Percentiles rank a stretch among this genome's conserved stretches.
Conservation (phyloP, 2,113 vertebrate genomes). For the Clupea harengus region DNA sequence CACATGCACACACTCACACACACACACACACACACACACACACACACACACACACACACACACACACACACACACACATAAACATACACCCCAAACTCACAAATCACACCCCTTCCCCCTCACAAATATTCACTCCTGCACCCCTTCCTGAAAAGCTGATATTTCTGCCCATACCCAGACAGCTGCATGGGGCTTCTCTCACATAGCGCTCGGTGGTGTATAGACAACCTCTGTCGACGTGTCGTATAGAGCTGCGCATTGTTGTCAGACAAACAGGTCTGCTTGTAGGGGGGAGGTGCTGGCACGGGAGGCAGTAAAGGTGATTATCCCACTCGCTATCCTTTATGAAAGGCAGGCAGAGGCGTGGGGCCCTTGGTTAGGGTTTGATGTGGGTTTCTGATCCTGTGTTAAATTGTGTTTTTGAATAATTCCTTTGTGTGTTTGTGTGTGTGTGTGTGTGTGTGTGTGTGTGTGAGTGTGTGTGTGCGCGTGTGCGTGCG, state of each 20-base stretch:
- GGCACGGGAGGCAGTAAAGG: not conserved
- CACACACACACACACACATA: not conserved
- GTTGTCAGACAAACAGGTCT: not conserved
- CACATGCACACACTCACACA: not conserved
- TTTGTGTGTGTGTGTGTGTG: conserved; percentile 39
- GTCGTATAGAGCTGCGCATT: not conserved
- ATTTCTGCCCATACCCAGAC: not conserved
- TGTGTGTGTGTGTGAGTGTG: conserved; percentile 20
- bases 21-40: not conserved
- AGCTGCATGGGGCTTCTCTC: not conserved
- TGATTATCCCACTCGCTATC: not conserved
- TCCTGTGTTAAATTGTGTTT: not conserved
- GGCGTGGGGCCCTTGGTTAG: not conserved
- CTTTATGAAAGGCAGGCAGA: not conserved
- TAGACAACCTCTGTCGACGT: not conserved
- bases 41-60: not conserved
- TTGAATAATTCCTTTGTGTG: conserved; percentile 17
- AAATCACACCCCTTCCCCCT: not conserved
- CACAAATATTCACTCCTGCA: not conserved
- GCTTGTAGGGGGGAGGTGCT: not conserved
- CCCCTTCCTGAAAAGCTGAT: not conserved
- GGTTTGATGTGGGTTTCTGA: conserved; percentile 8
- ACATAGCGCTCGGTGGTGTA: not conserved
- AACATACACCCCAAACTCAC: not conserved
- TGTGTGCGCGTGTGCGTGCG: conserved; percentile 18